These are phyloP conservation scores for Zeuzera pyrina DNA, from an alignment of 2,888 invertebrate species.

Conservation along the genomic window DNA sequence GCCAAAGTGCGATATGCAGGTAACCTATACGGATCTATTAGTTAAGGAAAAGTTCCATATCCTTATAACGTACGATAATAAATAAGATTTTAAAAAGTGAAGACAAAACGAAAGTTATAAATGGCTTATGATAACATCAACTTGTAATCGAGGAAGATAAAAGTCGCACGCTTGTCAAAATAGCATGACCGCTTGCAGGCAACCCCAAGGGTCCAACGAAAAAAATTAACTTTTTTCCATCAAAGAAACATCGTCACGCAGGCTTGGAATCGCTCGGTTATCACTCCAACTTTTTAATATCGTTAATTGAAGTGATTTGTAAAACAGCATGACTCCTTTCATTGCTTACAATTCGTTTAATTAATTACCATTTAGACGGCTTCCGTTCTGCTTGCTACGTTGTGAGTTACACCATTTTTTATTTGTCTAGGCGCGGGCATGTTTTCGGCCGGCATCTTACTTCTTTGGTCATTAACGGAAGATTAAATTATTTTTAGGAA, in stretches of 20 bases:
- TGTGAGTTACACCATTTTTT: conserved; percentile 58
- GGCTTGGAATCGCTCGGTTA: conserved; percentile 41
- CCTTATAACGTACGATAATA: not conserved
- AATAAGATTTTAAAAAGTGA: not conserved
- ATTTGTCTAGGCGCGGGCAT: conserved; percentile 38
- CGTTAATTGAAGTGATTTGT: conserved; percentile 73
- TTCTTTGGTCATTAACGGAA: too few relatives aligned
- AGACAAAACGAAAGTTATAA: not conserved
- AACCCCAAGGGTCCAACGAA: conserved; percentile 25
- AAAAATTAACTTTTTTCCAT: conserved; percentile 31
- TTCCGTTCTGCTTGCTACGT: conserved; percentile 56
- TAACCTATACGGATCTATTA: conserved; percentile 48
- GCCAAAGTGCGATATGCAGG: conserved; percentile 99
- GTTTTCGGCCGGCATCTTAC: too few relatives aligned
- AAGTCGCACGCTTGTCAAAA: conserved; percentile 59
- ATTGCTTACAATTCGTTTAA: conserved; percentile 70
- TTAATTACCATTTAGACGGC: conserved; percentile 67
- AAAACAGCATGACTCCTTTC: conserved; percentile 73
- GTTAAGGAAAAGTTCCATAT: not conserved
- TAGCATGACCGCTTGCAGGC: conserved; percentile 22
- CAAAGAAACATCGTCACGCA: conserved; percentile 38
- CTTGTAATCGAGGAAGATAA: conserved; percentile 31
- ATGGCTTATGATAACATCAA: not conserved
- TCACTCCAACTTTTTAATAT: conserved; percentile 68
- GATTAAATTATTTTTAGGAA: too few relatives aligned